Evolutionary conservation across 1,140 invertebrate species (phyloP), one percentile per base, ranked within the genome.

Genomic region (Macrosteles quadrilineatus): DNA sequence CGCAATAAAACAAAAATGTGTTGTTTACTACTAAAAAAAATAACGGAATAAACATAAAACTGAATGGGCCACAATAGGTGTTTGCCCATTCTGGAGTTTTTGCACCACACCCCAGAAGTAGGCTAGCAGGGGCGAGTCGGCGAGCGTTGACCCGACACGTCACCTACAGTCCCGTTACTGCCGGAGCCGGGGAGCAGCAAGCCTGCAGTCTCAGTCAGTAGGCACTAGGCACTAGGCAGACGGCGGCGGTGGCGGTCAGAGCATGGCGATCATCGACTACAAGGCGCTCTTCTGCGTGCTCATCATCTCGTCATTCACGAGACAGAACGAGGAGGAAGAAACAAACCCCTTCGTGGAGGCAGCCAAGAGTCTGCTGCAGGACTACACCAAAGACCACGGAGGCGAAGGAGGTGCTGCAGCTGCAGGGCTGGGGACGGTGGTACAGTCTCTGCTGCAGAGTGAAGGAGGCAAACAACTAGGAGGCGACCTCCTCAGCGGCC

Each of bases 311-410:
- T 66, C 63, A 12, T 43, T 66, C 32, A 66, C 63, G 14, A 14
- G n/a, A n/a, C 63, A 66, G 63, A 66, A 66, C 63, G 45, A 55
- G 12, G 73, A 73, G 9, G 75, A 74, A 40, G 76, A 77, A n/a
- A 59, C 68, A 9, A 78, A 76, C 55, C 75, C 75, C 14, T 75
- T 78, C 59, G 40, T 77, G 31, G 77, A 78, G 25, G 74, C 75
- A 21, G 77, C 76, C 36, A 73, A 73, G 27, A 45, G 68, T 11
- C 36, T 78, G 55, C 40, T 78, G 14, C 73, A 76, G 45, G 74
- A 76, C 32, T 71, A 71, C 11, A n/a, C 76, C 45, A 50, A 70
- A 23, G 68, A 55, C 19, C 32, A 70, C 19, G 50, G 62, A 25
- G 69, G 57, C 11, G 70, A 65, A 3, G 19, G 21, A n/a, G 67